These are phyloP conservation scores for Thereva nobilitata DNA, from an alignment of 2,888 invertebrate genomes.

Conservation along the genomic window DNA sequence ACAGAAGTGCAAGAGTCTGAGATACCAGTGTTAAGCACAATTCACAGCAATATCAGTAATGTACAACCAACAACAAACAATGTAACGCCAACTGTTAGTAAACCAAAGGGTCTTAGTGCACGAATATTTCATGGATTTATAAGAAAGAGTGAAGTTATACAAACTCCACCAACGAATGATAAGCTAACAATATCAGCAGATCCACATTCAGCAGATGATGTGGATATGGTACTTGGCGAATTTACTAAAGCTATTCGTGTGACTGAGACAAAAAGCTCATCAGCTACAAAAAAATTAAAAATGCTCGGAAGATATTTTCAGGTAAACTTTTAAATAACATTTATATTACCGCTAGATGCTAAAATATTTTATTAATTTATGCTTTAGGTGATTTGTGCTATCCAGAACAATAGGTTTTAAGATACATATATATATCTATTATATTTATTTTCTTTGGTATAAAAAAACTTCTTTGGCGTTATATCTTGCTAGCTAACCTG, in stretches of 20 bases:
- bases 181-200: conserved; percentile 34
- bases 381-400: conserved; percentile 41
- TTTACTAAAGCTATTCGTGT: conserved; percentile 55
- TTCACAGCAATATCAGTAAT: conserved; percentile 20
- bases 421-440: conserved; percentile 7
- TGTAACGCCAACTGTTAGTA: conserved; percentile 29
- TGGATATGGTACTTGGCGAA: conserved; percentile 56
- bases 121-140: conserved; percentile 44
- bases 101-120: conserved; percentile 45
- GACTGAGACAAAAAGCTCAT: conserved; percentile 54
- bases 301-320: conserved; percentile 71
- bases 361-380: conserved; percentile 23
- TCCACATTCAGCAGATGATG: conserved; percentile 53
- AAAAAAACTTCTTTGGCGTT: conserved; percentile 24
- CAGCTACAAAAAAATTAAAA: conserved; percentile 62
- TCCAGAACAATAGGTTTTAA: conserved; percentile 41
- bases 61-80: conserved; percentile 6
- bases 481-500: conserved; percentile 31
- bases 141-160: conserved; percentile 26
- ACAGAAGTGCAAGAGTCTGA: conserved; percentile 80
- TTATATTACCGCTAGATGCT: conserved; percentile 18
- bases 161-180: conserved; percentile 42
- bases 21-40: conserved; percentile 46
- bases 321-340: conserved; percentile 59
- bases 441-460: conserved; percentile 21